Base-by-base conservation (phyloP, 2,888 invertebrate species). In the Halictus ligatus region DNA sequence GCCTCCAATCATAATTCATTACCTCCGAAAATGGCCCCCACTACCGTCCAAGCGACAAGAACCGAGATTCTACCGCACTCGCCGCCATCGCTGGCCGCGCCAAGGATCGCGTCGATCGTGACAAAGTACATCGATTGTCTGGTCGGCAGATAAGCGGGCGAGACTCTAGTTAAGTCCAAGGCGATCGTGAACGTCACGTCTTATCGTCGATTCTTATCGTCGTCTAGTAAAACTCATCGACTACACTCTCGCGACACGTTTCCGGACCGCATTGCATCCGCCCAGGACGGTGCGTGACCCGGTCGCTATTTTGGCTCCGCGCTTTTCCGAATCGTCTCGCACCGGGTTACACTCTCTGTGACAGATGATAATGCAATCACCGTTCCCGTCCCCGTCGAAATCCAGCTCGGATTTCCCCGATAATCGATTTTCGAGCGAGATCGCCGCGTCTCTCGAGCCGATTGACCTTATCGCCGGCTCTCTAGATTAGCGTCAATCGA, bases 401-500 rank as follows among this genome's bases (percentile, higher is more conserved):
- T 48, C 40, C 21, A 21, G 29, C 6, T 86, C 75, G 54, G 75
- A 78, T 84, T 81, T 78, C 40, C 35, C 15, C 54, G 75, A 78
- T 78, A 84, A 78, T 64, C 81, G 71, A 78, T 86, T 81, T 78
- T 80, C 78, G 48, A 75, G 78, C 10, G 81, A 40, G 74, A 64
- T 71, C 60, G n/a, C 35, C 35, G 74, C 13, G 78, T 89, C 89
- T 84, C 76, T 83, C 75, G 60, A 89, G 84, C 60, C 83, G 78
- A 84, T 88, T 76, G 84, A 79, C 83, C 79, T 89, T 89, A 89
- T 89, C 89, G 77, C 76, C 40, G 78, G 35, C 73, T 73, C 73
- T 73, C 69, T 40, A 89, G 89, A 89, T 89, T 89, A 85, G 83
- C 80, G 81, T 79, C 77, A 79, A 82, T 83, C 82, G 83, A 25